Conservation (phyloP, 1,140 invertebrate species). For the Choristoneura fumiferana region DNA sequence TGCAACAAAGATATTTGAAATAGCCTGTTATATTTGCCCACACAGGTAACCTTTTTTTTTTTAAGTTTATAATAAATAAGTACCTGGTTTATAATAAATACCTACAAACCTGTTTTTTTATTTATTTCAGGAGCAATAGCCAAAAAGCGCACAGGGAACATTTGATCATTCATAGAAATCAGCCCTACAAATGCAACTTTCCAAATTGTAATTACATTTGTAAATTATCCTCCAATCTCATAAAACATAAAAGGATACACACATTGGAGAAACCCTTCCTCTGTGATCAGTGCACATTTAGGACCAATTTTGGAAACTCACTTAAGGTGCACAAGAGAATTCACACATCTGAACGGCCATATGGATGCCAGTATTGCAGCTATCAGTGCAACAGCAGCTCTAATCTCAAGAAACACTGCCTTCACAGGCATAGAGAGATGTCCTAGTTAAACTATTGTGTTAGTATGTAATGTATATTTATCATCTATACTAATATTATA, state of each 20-base stretch:
- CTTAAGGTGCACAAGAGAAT: slow-evolving; percentile 68
- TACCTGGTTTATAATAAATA: too few relatives aligned
- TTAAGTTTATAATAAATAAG: too few relatives aligned
- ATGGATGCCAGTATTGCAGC: slow-evolving; percentile 60
- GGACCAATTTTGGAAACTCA: slow-evolving; percentile 66
- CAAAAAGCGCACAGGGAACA: slow-evolving; percentile 3
- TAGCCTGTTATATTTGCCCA: slow-evolving; percentile 4
- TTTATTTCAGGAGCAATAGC: background rate
- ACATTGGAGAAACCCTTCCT: slow-evolving; percentile 81
- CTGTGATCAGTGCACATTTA: slow-evolving; percentile 85
- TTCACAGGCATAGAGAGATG: slow-evolving; percentile 49
- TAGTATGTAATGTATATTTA: too few relatives aligned
- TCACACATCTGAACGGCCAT: slow-evolving; percentile 65
- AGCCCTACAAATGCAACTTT: slow-evolving; percentile 43
- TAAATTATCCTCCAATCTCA: slow-evolving; percentile 59
- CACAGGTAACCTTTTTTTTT: slow-evolving; percentile 10
- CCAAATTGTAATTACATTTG: slow-evolving; percentile 48
- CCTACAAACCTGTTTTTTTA: background rate
- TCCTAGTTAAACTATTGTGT: background rate
- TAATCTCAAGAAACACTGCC: slow-evolving; percentile 73
- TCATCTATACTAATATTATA: too few relatives aligned
- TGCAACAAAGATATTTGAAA: background rate
- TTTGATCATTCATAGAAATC: slow-evolving; percentile 21
- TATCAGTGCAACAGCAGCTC: slow-evolving; percentile 74
- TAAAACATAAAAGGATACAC: slow-evolving; percentile 72